phyloP scores from a whole-genome alignment of 2,113 vertebrate species.

The Solea solea region DNA sequence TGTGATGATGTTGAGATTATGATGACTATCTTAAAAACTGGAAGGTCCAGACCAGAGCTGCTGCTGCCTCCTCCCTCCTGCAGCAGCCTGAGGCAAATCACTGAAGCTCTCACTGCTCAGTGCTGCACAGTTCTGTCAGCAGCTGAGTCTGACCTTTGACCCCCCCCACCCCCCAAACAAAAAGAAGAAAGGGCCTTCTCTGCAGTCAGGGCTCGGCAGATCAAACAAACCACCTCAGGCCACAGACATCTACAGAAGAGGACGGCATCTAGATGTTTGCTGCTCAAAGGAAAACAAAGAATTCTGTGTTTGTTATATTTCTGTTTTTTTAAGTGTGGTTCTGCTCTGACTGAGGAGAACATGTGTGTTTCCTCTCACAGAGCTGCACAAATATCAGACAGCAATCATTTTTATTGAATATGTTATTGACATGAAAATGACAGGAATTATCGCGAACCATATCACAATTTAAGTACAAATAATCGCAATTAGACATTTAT shows the following conservation, averaged over 20 bases:
- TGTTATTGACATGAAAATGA: too few species aligned
- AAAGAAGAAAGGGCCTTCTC: conserved; percentile 8
- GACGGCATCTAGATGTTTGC: conserved; percentile 11
- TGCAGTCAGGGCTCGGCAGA: conserved; percentile 26
- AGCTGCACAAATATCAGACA: too few species aligned
- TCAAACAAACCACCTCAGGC: conserved; percentile 40
- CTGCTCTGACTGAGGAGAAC: too few species aligned
- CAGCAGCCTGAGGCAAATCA: conserved; percentile 7
- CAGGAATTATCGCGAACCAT: too few species aligned
- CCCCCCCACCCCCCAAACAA: conserved; percentile 1
- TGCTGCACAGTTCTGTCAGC: conserved; percentile 30
- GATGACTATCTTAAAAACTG: neutral
- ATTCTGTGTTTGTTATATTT: neutral
- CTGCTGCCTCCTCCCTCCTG: conserved; percentile 1
- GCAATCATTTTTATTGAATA: too few species aligned
- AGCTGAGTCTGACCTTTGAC: conserved; percentile 47
- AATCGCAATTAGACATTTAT: too few species aligned
- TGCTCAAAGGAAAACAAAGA: conserved; percentile 6
- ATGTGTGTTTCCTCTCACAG: too few species aligned
- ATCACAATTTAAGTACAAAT: too few species aligned
- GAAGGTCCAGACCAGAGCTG: neutral
- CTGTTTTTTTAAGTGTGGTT: too few species aligned
- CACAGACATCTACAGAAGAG: conserved; percentile 9
- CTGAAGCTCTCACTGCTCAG: neutral
- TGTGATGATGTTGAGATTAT: neutral